Evolutionary conservation across 2,797 vertebrate genomes (phyloP).

Genomic region (Aulostomus chinensis): DNA sequence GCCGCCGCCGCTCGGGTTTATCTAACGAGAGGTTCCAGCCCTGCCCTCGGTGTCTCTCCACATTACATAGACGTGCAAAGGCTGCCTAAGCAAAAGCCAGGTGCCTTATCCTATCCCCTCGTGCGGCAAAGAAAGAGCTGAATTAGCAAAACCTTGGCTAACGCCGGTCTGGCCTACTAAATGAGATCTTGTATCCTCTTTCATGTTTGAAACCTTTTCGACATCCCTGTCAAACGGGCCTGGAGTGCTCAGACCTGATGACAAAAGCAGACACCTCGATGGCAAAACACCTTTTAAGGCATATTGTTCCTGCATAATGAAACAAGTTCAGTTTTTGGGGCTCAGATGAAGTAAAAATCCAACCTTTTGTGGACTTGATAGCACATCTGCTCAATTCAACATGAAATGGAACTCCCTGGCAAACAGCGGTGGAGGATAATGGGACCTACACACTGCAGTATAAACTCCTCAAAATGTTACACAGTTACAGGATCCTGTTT

Average conservation of each 20-base stretch:
- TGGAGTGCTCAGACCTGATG: slow-evolving; percentile 41
- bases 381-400: slow-evolving; percentile 15
- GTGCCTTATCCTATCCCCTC: slow-evolving; percentile 60
- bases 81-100: slow-evolving; percentile 61
- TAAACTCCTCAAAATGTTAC: too few relatives aligned
- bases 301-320: slow-evolving; percentile 19
- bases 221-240: slow-evolving; percentile 59
- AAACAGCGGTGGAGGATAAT: too few relatives aligned
- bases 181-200: slow-evolving; percentile 54
- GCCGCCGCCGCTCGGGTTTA: slow-evolving; percentile 32
- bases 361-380: slow-evolving; percentile 9
- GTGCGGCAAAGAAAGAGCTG: slow-evolving; percentile 60
- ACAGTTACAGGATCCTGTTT: slow-evolving; percentile 44
- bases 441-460: slow-evolving; percentile 1
- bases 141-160: slow-evolving; percentile 52
- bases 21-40: slow-evolving; percentile 52
- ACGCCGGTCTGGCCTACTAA: slow-evolving; percentile 29
- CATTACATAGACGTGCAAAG: slow-evolving; percentile 58
- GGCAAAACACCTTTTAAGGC: slow-evolving; percentile 17
- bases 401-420: slow-evolving; percentile 8
- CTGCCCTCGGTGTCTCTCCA: slow-evolving; percentile 48
- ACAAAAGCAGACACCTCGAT: slow-evolving; percentile 56
- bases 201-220: slow-evolving; percentile 57
- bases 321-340: not conserved
- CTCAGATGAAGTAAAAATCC: slow-evolving; percentile 14